Evolutionary conservation across 2,113 vertebrate genomes (phyloP), one percentile per base, ranked within the genome.

Genomic region (Euleptes europaea): DNA sequence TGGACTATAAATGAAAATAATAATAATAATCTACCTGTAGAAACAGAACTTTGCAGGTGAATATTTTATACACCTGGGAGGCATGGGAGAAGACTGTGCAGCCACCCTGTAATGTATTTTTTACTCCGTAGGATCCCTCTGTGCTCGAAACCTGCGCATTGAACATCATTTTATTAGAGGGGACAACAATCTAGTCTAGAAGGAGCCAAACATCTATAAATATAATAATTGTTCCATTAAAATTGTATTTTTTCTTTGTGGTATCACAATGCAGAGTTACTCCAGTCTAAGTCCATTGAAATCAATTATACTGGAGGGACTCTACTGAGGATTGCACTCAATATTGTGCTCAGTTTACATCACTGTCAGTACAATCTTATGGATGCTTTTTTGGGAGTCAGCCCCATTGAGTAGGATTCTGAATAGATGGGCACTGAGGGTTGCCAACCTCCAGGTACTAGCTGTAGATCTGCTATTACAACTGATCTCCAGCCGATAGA

Each of bases 221-320:
- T 47, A 26, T 80, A 2, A 42, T 40, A 87, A 90, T 80, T 0
- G 15, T 23, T 84, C 88, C 31, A 81, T 49, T 81, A 44, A 82
- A 77, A 57, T 11, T 84, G 10, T 1, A 1, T 49, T 28, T 51
- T n/a, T 51, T 63, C 6, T 84, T 90, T 88, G 83, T 57, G 83
- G 33, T 85, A 31, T 12, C 4, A 63, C 60, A 63, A 23, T 28
- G 60, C 60, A 63, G 3, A 63, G 60, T 63, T 28, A 63, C 60
- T 28, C 60, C 23, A 28, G 60, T 63, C 60, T 63, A 28, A 63
- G 5, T 23, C 60, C 60, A 28, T 28, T 63, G 60, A 63, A 63
- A 28, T 63, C 60, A 63, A 63, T 28, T 63, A 28, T 7, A 26
- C 23, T 28, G 23, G 26, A 63, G 26, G 26, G 26, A 63, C 60